Evolutionary conservation across 2,888 invertebrate species (phyloP), one percentile per base, ranked within the genome.

Genomic region (Meganola albula): DNA sequence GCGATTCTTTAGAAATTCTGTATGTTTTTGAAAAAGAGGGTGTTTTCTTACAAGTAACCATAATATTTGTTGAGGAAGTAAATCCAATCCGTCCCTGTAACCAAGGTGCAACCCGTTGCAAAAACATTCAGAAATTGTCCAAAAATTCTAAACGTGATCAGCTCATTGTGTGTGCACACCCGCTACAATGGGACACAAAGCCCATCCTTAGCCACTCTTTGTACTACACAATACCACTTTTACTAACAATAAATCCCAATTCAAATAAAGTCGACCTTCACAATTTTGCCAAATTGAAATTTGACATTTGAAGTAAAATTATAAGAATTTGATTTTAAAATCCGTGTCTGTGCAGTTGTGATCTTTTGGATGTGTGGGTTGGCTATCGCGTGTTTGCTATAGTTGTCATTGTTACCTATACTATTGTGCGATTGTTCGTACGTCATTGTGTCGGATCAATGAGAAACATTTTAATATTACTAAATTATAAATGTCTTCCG

Each of bases 401-500:
- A 79, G 74, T 78, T 66, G 80, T 83, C 84, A 85, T 85, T 84
- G 85, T 85, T 83, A 82, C 73, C 67, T 78, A 80, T 62, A 79
- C 82, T 64, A 80, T 85, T 84, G 83, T 85, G 53, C 46, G 48
- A 78, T 84, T 85, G 83, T 84, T 80, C 72, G 59, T 53, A 46
- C 54, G 64, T 79, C 78, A 83, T 82, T 68, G 61, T 58, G 52
- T 46, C 49, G 60, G 67, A 82, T 83, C 82, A 78, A 83, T 83
- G 82, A 63, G 82, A 84, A 83, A 84, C 84, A 83, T 84, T 84
- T 83, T 85, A 85, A 85, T 85, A 84, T 83, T 79, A 75, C 77
- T 74, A 80, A 84, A 84, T 83, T 84, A 84, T 83, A 77, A 78
- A 82, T 71, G 80, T 84, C 82, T 84, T 84, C 82, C 80, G 79